phyloP scores from a whole-genome alignment of 2,113 vertebrate genomes.

The Fregata magnificens region DNA sequence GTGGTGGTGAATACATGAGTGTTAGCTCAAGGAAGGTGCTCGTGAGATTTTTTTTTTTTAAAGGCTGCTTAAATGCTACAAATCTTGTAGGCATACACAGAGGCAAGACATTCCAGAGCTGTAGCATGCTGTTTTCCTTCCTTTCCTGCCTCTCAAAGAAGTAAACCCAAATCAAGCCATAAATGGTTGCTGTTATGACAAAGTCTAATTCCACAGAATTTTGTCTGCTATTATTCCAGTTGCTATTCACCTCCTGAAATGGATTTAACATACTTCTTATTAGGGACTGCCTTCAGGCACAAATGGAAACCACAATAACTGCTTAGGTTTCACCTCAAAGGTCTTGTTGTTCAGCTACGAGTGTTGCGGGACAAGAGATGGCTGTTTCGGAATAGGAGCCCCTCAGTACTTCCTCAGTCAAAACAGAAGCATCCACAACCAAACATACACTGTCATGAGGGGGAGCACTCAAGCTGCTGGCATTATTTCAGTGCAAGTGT shows the following conservation, averaged over 20 bases:
- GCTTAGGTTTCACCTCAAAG: neutral
- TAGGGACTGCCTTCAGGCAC: neutral
- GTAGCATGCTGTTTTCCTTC: neutral
- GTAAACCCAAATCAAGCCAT: neutral
- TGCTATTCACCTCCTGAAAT: neutral
- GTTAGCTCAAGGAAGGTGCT: neutral
- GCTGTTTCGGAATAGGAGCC: neutral
- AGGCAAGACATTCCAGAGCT: neutral
- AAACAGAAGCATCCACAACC: neutral
- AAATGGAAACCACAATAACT: neutral
- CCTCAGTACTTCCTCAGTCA: neutral
- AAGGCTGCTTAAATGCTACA: neutral
- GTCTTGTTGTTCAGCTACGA: neutral
- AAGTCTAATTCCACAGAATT: neutral
- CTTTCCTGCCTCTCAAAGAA: neutral
- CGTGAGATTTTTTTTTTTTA: neutral
- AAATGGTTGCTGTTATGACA: neutral
- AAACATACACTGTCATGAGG: rapidly evolving
- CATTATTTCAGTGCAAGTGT: neutral
- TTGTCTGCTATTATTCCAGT: neutral
- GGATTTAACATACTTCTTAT: neutral
- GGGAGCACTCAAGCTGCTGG: neutral
- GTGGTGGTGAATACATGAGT: no score
- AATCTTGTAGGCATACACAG: neutral
- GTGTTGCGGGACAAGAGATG: neutral